Evolutionary conservation across 2,113 vertebrate species (phyloP).

Genomic region (Chrysemys picta): DNA sequence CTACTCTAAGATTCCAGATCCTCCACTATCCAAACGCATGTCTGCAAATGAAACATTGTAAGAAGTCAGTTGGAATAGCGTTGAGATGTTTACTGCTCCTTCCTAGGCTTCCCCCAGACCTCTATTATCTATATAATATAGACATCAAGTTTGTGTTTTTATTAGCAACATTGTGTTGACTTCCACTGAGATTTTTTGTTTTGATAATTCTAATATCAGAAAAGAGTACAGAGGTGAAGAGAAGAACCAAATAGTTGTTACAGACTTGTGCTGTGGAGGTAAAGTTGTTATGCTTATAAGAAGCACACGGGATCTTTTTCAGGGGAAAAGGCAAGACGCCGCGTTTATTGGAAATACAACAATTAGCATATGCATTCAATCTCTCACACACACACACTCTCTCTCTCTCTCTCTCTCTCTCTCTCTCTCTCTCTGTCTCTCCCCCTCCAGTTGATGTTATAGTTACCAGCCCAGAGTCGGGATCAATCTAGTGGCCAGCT

Average conservation of each 20-base stretch:
- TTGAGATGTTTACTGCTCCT: not conserved
- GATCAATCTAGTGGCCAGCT: no score
- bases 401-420: no score
- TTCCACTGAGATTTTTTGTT: not conserved
- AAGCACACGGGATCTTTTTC: no score
- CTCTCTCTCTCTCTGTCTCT: no score
- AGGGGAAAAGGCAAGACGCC: no score
- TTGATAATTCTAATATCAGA: not conserved
- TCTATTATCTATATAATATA: not conserved
- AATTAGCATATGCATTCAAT: no score
- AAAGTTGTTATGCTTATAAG: not conserved
- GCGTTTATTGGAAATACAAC: no score
- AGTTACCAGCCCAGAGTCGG: no score
- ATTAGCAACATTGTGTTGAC: not conserved
- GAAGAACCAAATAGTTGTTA: not conserved
- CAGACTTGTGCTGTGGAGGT: not conserved
- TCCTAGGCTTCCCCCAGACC: not conserved
- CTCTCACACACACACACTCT: no score
- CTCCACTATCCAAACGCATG: not conserved
- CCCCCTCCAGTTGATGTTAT: no score
- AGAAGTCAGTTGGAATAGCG: not conserved
- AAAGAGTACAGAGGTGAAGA: not conserved
- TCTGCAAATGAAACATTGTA: not conserved
- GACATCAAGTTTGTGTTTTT: not conserved
- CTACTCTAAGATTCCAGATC: not conserved